A percentile compares a stretch with the other conserved stretches of the same genome.
Conservation (phyloP, 2,113 vertebrate species). For the Antennarius striatus region DNA sequence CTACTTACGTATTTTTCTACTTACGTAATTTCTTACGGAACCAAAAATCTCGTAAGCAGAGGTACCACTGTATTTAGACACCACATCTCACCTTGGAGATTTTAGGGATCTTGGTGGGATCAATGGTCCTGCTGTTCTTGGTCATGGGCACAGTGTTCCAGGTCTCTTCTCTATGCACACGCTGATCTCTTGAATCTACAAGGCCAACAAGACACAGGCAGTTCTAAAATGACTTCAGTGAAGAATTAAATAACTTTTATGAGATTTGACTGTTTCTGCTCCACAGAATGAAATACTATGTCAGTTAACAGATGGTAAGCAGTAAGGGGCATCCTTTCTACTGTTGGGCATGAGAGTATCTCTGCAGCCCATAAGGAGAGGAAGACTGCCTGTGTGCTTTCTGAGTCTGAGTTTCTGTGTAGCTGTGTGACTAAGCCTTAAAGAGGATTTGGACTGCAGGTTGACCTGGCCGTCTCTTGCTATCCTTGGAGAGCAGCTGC, state of each 20-base stretch:
- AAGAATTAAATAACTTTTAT: neutral
- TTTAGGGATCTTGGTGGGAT: conserved; percentile 97
- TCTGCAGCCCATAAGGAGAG: conserved; percentile 49
- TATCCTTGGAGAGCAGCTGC: conserved; percentile 93
- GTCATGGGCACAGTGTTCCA: conserved; percentile 98
- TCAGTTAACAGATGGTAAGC: conserved; percentile 31
- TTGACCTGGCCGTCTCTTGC: conserved; percentile 92
- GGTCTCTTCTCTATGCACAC: conserved; percentile 87
- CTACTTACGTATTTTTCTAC: too few relatives aligned
- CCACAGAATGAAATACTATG: conserved; percentile 14
- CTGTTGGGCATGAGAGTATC: conserved; percentile 50
- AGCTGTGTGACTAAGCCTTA: conserved; percentile 60
- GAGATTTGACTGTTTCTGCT: neutral
- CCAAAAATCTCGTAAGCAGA: too few relatives aligned
- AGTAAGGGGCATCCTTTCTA: conserved; percentile 41
- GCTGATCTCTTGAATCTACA: conserved; percentile 63
- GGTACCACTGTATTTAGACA: too few relatives aligned
- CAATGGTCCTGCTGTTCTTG: conserved; percentile 95
- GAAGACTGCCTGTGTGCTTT: conserved; percentile 49
- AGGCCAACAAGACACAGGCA: neutral
- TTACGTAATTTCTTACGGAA: too few relatives aligned
- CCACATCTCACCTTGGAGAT: conserved; percentile 92
- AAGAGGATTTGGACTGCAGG: conserved; percentile 69
- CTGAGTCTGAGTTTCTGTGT: conserved; percentile 28
- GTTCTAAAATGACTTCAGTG: neutral